A percentile compares a stretch with the other conserved stretches of the same genome.
Conservation (phyloP, 1,140 invertebrate genomes). For the Bombus waltoni region DNA sequence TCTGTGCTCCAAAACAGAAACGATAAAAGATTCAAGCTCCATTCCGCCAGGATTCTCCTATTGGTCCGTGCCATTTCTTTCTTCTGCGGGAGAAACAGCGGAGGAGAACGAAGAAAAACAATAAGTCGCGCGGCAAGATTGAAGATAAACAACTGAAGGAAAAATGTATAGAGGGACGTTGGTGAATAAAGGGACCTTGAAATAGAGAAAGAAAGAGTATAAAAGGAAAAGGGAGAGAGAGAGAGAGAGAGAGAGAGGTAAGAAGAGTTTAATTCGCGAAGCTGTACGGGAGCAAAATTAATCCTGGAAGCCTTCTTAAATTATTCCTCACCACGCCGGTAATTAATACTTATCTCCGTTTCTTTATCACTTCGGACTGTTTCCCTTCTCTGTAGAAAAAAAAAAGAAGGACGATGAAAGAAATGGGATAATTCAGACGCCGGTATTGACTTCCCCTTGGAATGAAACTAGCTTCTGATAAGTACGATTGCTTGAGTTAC, state of each 20-base stretch:
- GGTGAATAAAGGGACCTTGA: not conserved
- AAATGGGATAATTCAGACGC: conserved; percentile 5
- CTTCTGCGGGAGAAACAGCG: not conserved
- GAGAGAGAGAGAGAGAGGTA: not conserved
- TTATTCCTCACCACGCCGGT: conserved; percentile 40
- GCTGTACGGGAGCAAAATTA: conserved; percentile 28
- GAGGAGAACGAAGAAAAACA: conserved; percentile 1
- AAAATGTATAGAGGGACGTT: conserved; percentile 13
- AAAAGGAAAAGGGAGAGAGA: too few species aligned
- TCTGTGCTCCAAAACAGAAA: conserved; percentile 4
- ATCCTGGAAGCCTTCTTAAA: conserved; percentile 37
- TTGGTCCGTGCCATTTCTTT: conserved; percentile 6
- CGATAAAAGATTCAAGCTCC: conserved; percentile 24
- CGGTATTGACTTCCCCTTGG: conserved; percentile 1
- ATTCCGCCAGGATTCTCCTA: conserved; percentile 21
- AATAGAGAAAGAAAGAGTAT: not conserved
- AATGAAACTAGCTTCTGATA: conserved; percentile 4
- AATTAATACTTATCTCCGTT: conserved; percentile 55
- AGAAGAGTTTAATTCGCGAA: conserved; percentile 31
- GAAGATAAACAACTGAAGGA: conserved; percentile 29
- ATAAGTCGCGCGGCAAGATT: conserved; percentile 16
- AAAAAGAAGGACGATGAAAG: not conserved
- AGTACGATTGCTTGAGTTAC: not conserved
- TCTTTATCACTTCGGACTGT: not conserved
- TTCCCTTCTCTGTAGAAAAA: too few species aligned